phyloP scores from a whole-genome alignment of 2,113 vertebrate species.

The Psilopogon haemacephalus region DNA sequence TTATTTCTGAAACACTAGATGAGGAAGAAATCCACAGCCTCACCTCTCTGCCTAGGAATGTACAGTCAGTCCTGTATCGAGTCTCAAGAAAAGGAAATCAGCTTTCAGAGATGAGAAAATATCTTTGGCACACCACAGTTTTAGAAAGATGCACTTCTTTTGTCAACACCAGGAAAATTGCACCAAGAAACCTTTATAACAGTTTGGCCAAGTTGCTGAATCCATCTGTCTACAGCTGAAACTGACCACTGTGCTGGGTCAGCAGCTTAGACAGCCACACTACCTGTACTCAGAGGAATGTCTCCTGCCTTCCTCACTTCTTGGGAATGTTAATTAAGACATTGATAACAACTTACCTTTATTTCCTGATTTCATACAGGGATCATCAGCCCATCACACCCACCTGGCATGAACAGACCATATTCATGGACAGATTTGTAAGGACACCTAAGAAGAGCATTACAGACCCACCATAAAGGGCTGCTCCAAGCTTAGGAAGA shows the following conservation, averaged over 20 bases:
- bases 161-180: not conserved
- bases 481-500: not conserved
- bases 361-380: not conserved
- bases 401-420: not conserved
- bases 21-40: not conserved
- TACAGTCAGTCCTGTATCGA: not conserved
- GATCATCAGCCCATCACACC: not conserved
- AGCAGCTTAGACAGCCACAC: not conserved
- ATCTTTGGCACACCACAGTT: not conserved
- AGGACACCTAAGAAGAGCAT: not conserved
- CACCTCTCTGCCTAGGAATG: not conserved
- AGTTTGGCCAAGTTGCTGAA: not conserved
- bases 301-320: not conserved
- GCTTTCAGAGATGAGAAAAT: not conserved
- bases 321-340: not conserved
- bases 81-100: not conserved
- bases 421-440: not conserved
- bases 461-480: not conserved
- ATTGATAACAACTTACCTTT: not conserved
- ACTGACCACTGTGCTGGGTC: not conserved
- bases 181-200: not conserved
- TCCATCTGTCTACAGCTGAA: not conserved
- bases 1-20: not conserved
- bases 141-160: not conserved
- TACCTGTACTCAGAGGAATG: not conserved